Evolutionary conservation across 1,140 invertebrate genomes (phyloP).

Genomic region (Akabosia matsudoensis): DNA sequence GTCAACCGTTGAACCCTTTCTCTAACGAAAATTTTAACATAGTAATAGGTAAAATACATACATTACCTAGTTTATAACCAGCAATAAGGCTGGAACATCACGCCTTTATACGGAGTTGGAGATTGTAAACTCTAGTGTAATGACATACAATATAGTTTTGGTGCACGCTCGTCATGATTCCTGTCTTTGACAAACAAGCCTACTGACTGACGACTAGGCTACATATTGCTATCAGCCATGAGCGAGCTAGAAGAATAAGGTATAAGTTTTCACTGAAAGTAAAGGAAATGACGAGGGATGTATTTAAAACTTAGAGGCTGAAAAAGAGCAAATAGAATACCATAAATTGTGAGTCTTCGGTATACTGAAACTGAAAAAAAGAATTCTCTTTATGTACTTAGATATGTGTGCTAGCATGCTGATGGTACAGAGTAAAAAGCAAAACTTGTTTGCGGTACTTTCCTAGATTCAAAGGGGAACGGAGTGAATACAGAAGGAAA

Average conservation of each 20-base stretch:
- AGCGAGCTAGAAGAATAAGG: not conserved
- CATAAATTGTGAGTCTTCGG: too few species aligned
- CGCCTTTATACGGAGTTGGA: not conserved
- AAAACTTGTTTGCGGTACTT: not conserved
- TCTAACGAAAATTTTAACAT: not conserved
- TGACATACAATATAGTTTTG: not conserved
- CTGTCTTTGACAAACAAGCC: not conserved
- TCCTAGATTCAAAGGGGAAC: not conserved
- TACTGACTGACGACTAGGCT: not conserved
- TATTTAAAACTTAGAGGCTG: slow-evolving; percentile 10
- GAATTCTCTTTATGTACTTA: not conserved
- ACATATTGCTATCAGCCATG: not conserved
- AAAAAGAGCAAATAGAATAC: not conserved
- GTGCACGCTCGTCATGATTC: not conserved
- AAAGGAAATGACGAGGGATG: slow-evolving; percentile 11
- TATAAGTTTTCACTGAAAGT: not conserved
- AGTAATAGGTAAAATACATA: not conserved
- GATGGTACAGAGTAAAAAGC: not conserved
- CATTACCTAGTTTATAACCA: too few species aligned
- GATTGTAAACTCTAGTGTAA: not conserved
- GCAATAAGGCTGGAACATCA: too few species aligned
- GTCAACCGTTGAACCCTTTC: slow-evolving; percentile 1
- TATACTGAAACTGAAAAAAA: not conserved
- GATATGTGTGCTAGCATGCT: not conserved
- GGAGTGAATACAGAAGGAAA: not conserved